Conservation (phyloP, 2,113 vertebrate genomes). For the Puma concolor region DNA sequence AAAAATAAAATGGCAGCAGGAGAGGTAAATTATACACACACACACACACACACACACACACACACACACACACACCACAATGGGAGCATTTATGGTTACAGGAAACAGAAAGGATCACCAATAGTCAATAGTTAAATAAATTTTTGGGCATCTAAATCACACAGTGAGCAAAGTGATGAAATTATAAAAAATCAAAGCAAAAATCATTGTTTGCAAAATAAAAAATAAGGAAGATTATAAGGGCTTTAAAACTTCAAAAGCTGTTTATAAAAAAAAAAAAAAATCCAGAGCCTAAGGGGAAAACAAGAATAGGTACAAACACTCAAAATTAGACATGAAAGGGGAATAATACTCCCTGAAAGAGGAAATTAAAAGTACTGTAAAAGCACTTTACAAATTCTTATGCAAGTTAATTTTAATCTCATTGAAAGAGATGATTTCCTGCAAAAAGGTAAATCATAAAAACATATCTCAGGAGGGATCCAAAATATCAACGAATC, state of each 20-base stretch:
- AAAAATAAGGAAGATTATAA: not conserved
- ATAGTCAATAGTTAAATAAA: not conserved
- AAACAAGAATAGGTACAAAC: not conserved
- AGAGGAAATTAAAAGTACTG: constrained; percentile 70
- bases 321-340: constrained; percentile 54
- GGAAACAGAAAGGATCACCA: not conserved
- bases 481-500: constrained; percentile 4
- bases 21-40: not conserved
- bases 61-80: not conserved
- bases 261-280: constrained; percentile 1
- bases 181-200: not conserved
- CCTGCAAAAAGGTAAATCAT: constrained; percentile 59
- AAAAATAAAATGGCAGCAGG: not conserved
- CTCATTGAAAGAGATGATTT: constrained; percentile 56
- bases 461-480: constrained; percentile 55
- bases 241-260: not conserved
- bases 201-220: constrained; percentile 1
- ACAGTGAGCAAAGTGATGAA: not conserved
- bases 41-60: not conserved
- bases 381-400: constrained; percentile 54
- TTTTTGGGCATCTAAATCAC: not conserved
- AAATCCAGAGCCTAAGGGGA: not conserved
- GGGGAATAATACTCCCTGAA: constrained; percentile 42
- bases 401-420: constrained; percentile 68
- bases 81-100: not conserved